Base-by-base conservation (phyloP, 2,888 invertebrate genomes). In the Odontothrips loti region DNA sequence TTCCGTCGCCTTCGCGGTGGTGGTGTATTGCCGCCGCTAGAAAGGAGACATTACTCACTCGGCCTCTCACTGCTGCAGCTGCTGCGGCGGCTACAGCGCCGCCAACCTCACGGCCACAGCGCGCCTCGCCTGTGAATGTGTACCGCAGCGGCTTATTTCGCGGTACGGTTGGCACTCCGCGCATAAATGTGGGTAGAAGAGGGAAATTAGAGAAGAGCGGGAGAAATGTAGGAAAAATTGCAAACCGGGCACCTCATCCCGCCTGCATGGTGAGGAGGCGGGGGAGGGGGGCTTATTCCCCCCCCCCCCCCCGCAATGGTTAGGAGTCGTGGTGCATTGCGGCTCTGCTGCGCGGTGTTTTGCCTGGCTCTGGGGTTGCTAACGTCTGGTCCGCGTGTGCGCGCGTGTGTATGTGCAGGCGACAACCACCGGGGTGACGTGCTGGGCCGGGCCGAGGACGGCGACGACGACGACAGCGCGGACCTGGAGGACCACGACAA, bases 11-110 rank as follows among this genome's bases (percentile, higher is more conserved):
- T 2, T 6, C 34, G 34, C 34, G 2, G 34, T 6, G 2, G 34
- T 43, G 34, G 34, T 43, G 34, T 43, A n/a, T n/a, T n/a, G n/a
- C 51, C 9, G 12, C 9, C 1, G 20, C 20, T 58, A 20, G 58
- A 58, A 58, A 58, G 58, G 58, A 58, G 58, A 58, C 58, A 58
- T 58, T 58, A 58, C n/a, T 58, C 58, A n/a, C 34, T 43, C 34
- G 58, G 58, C 58, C 58, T 6, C 58, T 20, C 20, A 6, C 58
- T 12, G 58, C 58, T 58, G 15, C 51, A 9, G 48, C 48, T 15
- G 48, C 48, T 51, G 51, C 51, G 11, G 58, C 58, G 58, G 58
- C 58, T 15, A 6, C 58, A 6, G 58, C 58, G 58, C 20, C 58
- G 20, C n/a, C 58, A n/a, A 20, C 58, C 58, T 12, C 51, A 20